Evolutionary conservation across 2,113 vertebrate genomes (phyloP).

Genomic region (Suricata suricatta): DNA sequence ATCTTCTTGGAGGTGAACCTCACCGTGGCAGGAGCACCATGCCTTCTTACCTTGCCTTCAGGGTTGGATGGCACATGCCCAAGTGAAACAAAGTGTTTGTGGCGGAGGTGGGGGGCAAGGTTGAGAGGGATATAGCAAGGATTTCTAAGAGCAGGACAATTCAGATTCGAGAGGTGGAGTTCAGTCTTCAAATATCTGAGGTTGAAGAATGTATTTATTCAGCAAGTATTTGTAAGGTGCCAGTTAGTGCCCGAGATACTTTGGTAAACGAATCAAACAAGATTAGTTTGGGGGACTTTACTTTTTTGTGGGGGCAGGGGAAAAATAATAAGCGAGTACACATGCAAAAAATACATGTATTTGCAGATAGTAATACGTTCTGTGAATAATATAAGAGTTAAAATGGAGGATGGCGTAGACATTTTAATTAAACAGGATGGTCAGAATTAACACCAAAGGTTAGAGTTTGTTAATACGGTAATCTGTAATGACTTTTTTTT

Average conservation of each 20-base stretch:
- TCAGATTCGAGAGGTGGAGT: not conserved
- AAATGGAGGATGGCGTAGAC: not conserved
- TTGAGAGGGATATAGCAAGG: not conserved
- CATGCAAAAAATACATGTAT: not conserved
- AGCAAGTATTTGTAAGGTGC: not conserved
- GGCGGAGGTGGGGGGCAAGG: not conserved
- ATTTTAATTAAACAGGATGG: slow-evolving; percentile 11
- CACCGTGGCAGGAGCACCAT: not conserved
- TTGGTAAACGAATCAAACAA: slow-evolving; percentile 27
- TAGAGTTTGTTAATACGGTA: not conserved
- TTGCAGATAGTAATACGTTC: not conserved
- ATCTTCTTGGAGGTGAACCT: not conserved
- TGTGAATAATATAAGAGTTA: not conserved
- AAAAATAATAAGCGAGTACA: not conserved
- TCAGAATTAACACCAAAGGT: not conserved
- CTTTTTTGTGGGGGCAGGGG: not conserved
- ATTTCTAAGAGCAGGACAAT: not conserved
- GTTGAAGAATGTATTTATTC: not conserved
- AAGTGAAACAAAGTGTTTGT: not conserved
- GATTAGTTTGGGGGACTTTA: not conserved
- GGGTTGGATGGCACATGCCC: not conserved
- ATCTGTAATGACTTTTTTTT: not conserved
- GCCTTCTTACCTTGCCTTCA: not conserved
- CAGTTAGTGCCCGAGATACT: not conserved
- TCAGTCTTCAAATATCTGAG: not conserved